Conservation (phyloP, 2,888 invertebrate genomes). For the Xanthorhoe spadicearia region DNA sequence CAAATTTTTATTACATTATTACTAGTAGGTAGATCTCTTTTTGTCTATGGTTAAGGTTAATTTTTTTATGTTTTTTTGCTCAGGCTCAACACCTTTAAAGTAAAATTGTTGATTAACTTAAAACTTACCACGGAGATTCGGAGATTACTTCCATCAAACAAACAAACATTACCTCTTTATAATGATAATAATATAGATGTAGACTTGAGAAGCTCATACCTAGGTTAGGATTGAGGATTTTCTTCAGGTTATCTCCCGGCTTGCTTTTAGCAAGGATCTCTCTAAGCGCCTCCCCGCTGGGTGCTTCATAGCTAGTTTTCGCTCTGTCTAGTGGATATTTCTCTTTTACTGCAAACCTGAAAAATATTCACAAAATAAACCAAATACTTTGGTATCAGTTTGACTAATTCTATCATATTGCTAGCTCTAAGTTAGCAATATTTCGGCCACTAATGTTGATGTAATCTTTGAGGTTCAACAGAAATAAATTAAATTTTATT, state of each 20-base stretch:
- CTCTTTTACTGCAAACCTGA: slow-evolving; percentile 95
- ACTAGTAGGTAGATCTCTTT: too few relatives aligned
- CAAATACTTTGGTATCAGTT: not conserved
- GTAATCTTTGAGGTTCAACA: too few relatives aligned
- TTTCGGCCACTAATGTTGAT: not conserved
- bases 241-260: slow-evolving; percentile 91
- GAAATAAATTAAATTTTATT: too few relatives aligned
- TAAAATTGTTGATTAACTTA: too few relatives aligned
- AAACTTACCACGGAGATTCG: too few relatives aligned
- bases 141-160: too few relatives aligned
- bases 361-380: not conserved
- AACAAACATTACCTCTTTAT: too few relatives aligned
- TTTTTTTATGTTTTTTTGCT: too few relatives aligned
- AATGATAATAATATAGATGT: not conserved
- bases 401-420: not conserved
- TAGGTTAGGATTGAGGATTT: slow-evolving; percentile 91
- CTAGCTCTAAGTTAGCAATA: not conserved
- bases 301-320: slow-evolving; percentile 85
- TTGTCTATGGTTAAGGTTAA: too few relatives aligned
- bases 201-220: slow-evolving; percentile 69
- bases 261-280: slow-evolving; percentile 87
- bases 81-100: too few relatives aligned
- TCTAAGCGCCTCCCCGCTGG: slow-evolving; percentile 82
- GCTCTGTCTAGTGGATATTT: slow-evolving; percentile 94
- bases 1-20: too few relatives aligned